Evolutionary conservation across 1,140 invertebrate genomes (phyloP), one percentile per base, ranked within the genome.

Genomic region (Heterodera carotae): DNA sequence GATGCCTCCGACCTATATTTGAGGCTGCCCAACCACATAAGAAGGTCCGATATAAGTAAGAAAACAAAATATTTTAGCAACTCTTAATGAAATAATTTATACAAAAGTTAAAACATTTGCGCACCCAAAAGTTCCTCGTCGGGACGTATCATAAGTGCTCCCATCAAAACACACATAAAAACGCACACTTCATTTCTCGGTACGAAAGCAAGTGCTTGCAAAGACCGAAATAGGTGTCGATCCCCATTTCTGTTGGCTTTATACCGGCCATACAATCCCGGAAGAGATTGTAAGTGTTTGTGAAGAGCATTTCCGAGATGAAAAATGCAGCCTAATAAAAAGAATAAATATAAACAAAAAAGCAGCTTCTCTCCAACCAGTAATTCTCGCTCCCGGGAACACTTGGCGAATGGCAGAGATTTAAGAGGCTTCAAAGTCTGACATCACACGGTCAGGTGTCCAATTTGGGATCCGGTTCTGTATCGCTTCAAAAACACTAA

Each of bases 321-420:
- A n/a, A 70, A 70, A 6, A 70, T 10, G 27, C 69, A 70, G 25
- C 69, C 69, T 70, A n/a, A 70, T 43, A n/a, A n/a, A n/a, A 33
- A n/a, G n/a, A n/a, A n/a, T n/a, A n/a, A n/a, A n/a, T n/a, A 66
- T 7, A 66, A 66, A 69, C 25, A 27, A 25, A 25, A 43, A 43
- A 34, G 18, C 4, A 36, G 22, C 6, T 69, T 69, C 7, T 27
- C 7, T 7, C 22, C 39, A 31, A 70, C 69, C 36, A 56, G 69
- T 70, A 10, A 70, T 43, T 10, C 4, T 43, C 69, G 69, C 69
- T 33, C 56, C 31, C 15, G 69, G 69, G 10, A 70, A 70, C 15
- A 12, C 10, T 70, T 70, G 31, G 10, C 31, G 31, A 43, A 70
- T 25, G 7, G 69, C 69, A 12, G 69, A 15, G 4, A 70, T 12